Percentiles rank a stretch among this genome's conserved stretches.
Conservation (phyloP, 2,888 invertebrate genomes). For the Ophion costatus region DNA sequence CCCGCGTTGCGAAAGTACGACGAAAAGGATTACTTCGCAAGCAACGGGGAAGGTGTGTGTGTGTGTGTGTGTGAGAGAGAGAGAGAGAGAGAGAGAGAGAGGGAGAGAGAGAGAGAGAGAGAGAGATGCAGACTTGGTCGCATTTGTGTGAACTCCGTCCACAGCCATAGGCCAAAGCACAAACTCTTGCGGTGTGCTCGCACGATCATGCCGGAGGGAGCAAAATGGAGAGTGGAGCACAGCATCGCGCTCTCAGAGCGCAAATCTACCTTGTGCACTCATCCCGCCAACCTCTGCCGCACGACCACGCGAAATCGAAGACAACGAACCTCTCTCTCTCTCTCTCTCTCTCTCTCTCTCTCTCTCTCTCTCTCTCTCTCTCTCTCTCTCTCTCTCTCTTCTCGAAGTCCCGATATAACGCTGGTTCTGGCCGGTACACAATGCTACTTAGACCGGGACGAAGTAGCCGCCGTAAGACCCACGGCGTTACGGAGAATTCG, state of each 20-base stretch:
- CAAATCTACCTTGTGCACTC: slow-evolving; percentile 37
- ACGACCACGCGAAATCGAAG: slow-evolving; percentile 60
- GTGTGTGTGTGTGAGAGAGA: no score
- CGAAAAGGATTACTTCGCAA: slow-evolving; percentile 16
- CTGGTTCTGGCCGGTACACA: slow-evolving; percentile 47
- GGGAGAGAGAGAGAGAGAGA: slow-evolving; percentile 10
- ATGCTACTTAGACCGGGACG: slow-evolving; percentile 56
- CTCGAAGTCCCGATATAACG: slow-evolving; percentile 20
- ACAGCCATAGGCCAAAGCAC: slow-evolving; percentile 40
- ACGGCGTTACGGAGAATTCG: slow-evolving; percentile 62
- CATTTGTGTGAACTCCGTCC: slow-evolving; percentile 27
- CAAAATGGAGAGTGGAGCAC: slow-evolving; percentile 29
- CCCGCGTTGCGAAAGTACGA: slow-evolving; percentile 31
- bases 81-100: not conserved
- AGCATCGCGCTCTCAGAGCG: slow-evolving; percentile 15
- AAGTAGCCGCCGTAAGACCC: slow-evolving; percentile 46
- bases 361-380: slow-evolving; percentile 37
- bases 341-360: slow-evolving; percentile 61
- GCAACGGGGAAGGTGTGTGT: no score
- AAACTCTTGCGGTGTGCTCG: slow-evolving; percentile 31
- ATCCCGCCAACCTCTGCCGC: slow-evolving; percentile 53
- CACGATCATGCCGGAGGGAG: slow-evolving; percentile 47
- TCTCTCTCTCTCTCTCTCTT: slow-evolving; percentile 63
- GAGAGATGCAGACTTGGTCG: slow-evolving; percentile 3
- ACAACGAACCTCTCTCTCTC: slow-evolving; percentile 43